A percentile compares a stretch with the other conserved stretches of the same genome.
Conservation (phyloP, 1,140 invertebrate species). For the Drosophila paulistorum region DNA sequence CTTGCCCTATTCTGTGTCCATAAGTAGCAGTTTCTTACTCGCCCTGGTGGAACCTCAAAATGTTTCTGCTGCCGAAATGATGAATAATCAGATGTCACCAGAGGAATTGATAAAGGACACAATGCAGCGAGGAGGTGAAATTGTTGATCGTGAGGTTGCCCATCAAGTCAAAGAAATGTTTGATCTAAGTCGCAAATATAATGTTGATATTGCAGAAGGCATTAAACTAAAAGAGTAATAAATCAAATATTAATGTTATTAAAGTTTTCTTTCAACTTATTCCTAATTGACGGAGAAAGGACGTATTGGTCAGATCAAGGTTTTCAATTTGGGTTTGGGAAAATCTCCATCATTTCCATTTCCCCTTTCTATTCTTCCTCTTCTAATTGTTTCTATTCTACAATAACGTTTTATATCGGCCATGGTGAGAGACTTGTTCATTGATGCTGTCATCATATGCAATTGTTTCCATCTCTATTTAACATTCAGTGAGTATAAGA, state of each 20-base stretch:
- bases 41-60: slow-evolving; percentile 47
- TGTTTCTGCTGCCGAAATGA: slow-evolving; percentile 38
- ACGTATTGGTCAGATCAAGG: too few relatives aligned
- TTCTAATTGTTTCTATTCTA: too few relatives aligned
- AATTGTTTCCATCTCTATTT: background rate
- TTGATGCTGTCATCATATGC: too few relatives aligned
- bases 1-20: slow-evolving; percentile 57
- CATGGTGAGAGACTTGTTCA: too few relatives aligned
- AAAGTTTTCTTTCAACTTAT: too few relatives aligned
- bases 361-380: too few relatives aligned
- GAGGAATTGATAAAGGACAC: slow-evolving; percentile 41
- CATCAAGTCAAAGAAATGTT: slow-evolving; percentile 70
- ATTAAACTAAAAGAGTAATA: slow-evolving; percentile 28
- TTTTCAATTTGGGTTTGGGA: too few relatives aligned
- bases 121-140: slow-evolving; percentile 53
- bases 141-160: slow-evolving; percentile 62
- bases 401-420: too few relatives aligned
- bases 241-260: background rate
- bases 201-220: slow-evolving; percentile 61
- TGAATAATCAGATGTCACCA: slow-evolving; percentile 7
- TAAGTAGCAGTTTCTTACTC: slow-evolving; percentile 52
- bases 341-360: too few relatives aligned
- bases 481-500: slow-evolving; percentile 8
- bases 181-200: slow-evolving; percentile 46
- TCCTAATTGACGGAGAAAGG: too few relatives aligned